A percentile compares a stretch with the other conserved stretches of the same genome.
Evolutionary conservation across 1,140 invertebrate genomes (phyloP).

Genomic region (Drosophila novamexicana): DNA sequence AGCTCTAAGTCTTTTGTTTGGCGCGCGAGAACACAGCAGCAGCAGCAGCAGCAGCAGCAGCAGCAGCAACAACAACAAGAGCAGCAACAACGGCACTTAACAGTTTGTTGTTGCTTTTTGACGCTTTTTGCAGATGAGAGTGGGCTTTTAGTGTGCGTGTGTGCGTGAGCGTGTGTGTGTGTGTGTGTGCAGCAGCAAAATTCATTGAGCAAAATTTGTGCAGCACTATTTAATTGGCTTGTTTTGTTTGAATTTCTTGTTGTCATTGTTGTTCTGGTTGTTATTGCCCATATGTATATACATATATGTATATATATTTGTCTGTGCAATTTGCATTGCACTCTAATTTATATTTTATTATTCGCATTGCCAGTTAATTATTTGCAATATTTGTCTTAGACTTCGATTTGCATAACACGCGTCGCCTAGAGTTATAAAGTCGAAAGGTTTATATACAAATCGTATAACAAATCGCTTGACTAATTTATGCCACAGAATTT

Average conservation of each 20-base stretch:
- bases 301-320: no score
- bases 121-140: constrained; percentile 48
- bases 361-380: constrained; percentile 76
- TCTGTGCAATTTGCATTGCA: constrained; percentile 69
- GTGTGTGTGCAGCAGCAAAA: constrained; percentile 42
- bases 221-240: constrained; percentile 59
- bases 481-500: constrained; percentile 74
- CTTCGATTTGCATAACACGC: constrained; percentile 69
- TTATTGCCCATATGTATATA: neutral
- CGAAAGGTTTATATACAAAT: constrained; percentile 27
- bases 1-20: constrained; percentile 78
- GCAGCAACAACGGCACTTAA: constrained; percentile 12
- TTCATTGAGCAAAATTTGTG: constrained; percentile 63
- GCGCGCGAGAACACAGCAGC: constrained; percentile 49
- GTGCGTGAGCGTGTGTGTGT: constrained; percentile 27
- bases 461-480: constrained; percentile 33
- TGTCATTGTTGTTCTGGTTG: constrained; percentile 31
- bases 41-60: constrained; percentile 20
- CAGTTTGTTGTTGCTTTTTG: constrained; percentile 36
- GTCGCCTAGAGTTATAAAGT: constrained; percentile 30
- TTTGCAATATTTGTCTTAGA: constrained; percentile 76
- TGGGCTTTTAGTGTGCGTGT: constrained; percentile 26
- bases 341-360: constrained; percentile 64
- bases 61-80: neutral
- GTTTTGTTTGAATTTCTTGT: constrained; percentile 29